phyloP scores from a whole-genome alignment of 2,888 invertebrate species.

The Ligdia adustata region DNA sequence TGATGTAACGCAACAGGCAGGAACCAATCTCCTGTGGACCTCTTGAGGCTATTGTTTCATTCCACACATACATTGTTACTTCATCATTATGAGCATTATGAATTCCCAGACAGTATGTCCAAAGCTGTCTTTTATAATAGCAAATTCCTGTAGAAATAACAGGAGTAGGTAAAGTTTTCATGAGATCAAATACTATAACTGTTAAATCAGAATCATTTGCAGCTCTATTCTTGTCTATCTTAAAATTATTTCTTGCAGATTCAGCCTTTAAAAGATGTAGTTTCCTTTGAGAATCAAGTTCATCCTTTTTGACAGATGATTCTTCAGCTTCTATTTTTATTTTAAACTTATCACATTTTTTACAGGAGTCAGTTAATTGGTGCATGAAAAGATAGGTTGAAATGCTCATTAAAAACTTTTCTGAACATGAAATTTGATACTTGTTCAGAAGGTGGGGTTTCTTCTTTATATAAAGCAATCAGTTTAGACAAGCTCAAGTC shows the following conservation, averaged over 20 bases:
- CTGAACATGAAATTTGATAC: too few species aligned
- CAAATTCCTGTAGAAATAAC: slow-evolving; percentile 18
- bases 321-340: too few species aligned
- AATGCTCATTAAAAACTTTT: too few species aligned
- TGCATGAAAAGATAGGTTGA: too few species aligned
- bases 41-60: slow-evolving; percentile 39
- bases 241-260: not conserved
- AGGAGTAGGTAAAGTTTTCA: slow-evolving; percentile 21
- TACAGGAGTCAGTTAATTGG: too few species aligned
- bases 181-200: slow-evolving; percentile 13
- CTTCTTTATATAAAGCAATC: too few species aligned
- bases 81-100: not conserved
- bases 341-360: too few species aligned
- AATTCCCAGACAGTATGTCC: slow-evolving; percentile 16
- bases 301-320: too few species aligned
- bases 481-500: too few species aligned
- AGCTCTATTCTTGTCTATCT: not conserved
- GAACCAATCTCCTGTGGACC: slow-evolving; percentile 45
- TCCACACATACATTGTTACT: not conserved
- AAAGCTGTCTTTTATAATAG: slow-evolving; percentile 20
- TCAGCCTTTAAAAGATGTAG: too few species aligned
- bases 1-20: slow-evolving; percentile 37
- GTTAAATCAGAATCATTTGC: not conserved
- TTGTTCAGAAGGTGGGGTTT: too few species aligned
- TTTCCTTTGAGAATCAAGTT: too few species aligned